phyloP scores from a whole-genome alignment of 2,888 invertebrate genomes.

The Temnothorax unifasciatus region DNA sequence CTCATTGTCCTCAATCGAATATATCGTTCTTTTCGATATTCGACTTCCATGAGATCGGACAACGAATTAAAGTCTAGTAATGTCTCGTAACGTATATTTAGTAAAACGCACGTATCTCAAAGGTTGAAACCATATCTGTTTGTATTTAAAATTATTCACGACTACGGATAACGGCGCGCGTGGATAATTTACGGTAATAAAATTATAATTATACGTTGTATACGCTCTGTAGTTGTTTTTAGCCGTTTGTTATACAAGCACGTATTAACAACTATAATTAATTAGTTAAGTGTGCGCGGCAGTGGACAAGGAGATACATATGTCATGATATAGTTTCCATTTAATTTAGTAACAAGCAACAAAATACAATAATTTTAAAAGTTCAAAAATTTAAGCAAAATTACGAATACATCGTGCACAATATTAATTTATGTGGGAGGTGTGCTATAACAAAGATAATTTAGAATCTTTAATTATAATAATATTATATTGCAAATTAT shows the following conservation, averaged over 20 bases:
- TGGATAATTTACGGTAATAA: background rate
- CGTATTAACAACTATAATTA: conserved; percentile 17
- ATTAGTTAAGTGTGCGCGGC: conserved; percentile 6
- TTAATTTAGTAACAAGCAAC: conserved; percentile 25
- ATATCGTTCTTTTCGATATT: background rate
- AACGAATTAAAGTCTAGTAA: conserved; percentile 26
- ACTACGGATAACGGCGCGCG: background rate
- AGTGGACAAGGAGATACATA: background rate
- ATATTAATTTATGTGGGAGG: conserved; percentile 1
- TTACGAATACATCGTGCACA: background rate
- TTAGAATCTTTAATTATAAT: conserved; percentile 41
- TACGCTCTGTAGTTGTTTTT: background rate
- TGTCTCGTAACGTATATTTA: background rate
- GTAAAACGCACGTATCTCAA: background rate
- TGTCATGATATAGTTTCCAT: background rate
- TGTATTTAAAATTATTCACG: background rate
- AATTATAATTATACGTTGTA: background rate
- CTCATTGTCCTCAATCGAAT: conserved; percentile 42
- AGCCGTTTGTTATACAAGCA: background rate
- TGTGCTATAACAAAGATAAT: conserved; percentile 16
- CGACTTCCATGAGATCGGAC: conserved; percentile 7
- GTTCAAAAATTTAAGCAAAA: conserved; percentile 7
- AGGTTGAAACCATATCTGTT: background rate
- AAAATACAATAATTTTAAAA: background rate
- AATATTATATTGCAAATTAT: conserved; percentile 30